These are phyloP conservation scores for Eumacrocentrus americanus DNA, from an alignment of 2,888 invertebrate species.

Conservation along the genomic window DNA sequence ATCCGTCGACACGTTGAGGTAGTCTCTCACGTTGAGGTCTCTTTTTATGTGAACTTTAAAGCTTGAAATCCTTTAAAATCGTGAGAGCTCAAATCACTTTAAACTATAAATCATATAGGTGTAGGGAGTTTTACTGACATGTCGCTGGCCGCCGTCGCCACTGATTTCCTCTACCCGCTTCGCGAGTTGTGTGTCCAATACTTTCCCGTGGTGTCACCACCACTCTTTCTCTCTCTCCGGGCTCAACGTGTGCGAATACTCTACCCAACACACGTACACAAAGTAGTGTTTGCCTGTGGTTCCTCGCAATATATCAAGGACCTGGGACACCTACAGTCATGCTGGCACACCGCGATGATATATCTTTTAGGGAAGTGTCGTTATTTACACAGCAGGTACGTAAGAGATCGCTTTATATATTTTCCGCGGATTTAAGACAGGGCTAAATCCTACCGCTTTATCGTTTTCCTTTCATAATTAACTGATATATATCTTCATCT, in stretches of 20 bases:
- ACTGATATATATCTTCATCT: not conserved
- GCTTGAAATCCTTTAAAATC: not conserved
- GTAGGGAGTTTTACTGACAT: slow-evolving; percentile 7
- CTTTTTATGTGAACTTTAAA: not conserved
- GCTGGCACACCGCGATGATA: slow-evolving; percentile 20
- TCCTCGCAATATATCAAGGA: slow-evolving; percentile 6
- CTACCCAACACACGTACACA: not conserved
- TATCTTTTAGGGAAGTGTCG: slow-evolving; percentile 14
- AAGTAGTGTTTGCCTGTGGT: not conserved
- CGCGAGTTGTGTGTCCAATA: slow-evolving; percentile 1
- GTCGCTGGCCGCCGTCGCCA: slow-evolving; percentile 4
- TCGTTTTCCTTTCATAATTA: not conserved
- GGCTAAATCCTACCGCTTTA: not conserved
- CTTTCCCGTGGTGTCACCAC: not conserved
- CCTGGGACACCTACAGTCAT: slow-evolving; percentile 23
- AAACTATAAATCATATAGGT: slow-evolving; percentile 9
- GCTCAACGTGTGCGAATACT: not conserved
- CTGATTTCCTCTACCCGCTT: not conserved
- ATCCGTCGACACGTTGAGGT: too few relatives aligned
- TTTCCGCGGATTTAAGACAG: slow-evolving; percentile 11
- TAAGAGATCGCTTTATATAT: slow-evolving; percentile 7
- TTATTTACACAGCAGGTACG: slow-evolving; percentile 25
- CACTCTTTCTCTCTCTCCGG: too few relatives aligned
- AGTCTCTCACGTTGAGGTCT: too few relatives aligned
- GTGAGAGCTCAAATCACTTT: slow-evolving; percentile 11